Evolutionary conservation across 2,888 invertebrate species (phyloP).

Genomic region (Limnephilus lunatus): DNA sequence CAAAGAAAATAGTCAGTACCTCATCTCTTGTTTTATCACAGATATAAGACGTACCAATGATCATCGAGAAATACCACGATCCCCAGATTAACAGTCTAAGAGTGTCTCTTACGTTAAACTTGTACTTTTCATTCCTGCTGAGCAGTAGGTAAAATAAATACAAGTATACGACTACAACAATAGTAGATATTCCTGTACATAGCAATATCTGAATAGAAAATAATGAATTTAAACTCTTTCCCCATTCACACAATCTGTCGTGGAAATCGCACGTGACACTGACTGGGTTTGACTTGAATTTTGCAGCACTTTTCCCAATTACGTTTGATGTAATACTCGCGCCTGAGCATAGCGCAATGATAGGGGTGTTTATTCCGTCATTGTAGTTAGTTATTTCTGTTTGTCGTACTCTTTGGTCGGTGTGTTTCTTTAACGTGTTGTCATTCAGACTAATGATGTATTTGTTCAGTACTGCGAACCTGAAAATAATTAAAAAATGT

Average conservation of each 20-base stretch:
- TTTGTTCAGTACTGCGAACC: background rate
- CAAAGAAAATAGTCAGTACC: background rate
- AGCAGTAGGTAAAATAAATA: slow-evolving; percentile 23
- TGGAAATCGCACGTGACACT: background rate
- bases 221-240: background rate
- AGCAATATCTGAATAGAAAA: slow-evolving; percentile 25
- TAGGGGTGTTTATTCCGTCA: background rate
- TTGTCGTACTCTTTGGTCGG: background rate
- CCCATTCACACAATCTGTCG: slow-evolving; percentile 3
- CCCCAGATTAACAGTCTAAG: background rate
- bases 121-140: background rate
- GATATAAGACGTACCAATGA: background rate
- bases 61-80: background rate
- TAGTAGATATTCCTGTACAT: background rate
- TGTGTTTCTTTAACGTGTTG: background rate
- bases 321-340: background rate
- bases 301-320: background rate
- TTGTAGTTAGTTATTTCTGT: background rate
- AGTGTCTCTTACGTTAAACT: background rate
- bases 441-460: background rate
- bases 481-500: background rate
- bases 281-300: background rate
- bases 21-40: slow-evolving; percentile 9
- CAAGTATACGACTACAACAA: background rate
- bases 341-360: background rate